Conservation (phyloP, 2,888 invertebrate species). For the Pycnomerus fuliginosus region DNA sequence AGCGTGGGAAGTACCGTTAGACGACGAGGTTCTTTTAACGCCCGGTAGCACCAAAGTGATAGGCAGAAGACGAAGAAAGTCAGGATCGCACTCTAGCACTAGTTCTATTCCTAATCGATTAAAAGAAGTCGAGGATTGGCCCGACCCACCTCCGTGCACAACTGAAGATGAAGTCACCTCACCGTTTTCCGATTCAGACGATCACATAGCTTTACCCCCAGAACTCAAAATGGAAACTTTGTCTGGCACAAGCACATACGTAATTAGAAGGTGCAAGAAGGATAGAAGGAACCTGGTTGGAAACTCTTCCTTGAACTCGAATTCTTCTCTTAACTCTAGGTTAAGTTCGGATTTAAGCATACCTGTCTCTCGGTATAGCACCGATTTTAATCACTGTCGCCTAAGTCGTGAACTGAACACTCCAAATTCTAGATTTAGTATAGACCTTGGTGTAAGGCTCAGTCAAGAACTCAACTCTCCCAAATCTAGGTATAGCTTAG, state of each 20-base stretch:
- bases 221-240: slow-evolving; percentile 53
- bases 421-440: slow-evolving; percentile 66
- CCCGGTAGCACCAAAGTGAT: slow-evolving; percentile 57
- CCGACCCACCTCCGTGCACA: slow-evolving; percentile 68
- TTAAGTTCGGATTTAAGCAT: slow-evolving; percentile 64
- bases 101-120: slow-evolving; percentile 71
- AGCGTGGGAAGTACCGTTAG: slow-evolving; percentile 83
- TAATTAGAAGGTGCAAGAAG: slow-evolving; percentile 68
- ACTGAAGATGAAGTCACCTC: slow-evolving; percentile 69
- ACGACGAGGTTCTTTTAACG: slow-evolving; percentile 67
- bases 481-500: slow-evolving; percentile 62
- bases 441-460: slow-evolving; percentile 63
- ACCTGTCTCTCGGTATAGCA: slow-evolving; percentile 60
- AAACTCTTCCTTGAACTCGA: slow-evolving; percentile 56
- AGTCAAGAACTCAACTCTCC: slow-evolving; percentile 60
- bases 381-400: slow-evolving; percentile 55
- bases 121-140: slow-evolving; percentile 72
- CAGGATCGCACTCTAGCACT: slow-evolving; percentile 64
- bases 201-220: slow-evolving; percentile 43
- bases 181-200: slow-evolving; percentile 66
- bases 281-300: slow-evolving; percentile 51
- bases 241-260: slow-evolving; percentile 73
- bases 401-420: slow-evolving; percentile 61
- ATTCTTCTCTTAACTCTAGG: slow-evolving; percentile 62
- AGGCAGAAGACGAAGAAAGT: slow-evolving; percentile 42